These are phyloP conservation scores for Sinosuthora webbiana DNA, from an alignment of 2,113 vertebrate species.

Conservation along the genomic window DNA sequence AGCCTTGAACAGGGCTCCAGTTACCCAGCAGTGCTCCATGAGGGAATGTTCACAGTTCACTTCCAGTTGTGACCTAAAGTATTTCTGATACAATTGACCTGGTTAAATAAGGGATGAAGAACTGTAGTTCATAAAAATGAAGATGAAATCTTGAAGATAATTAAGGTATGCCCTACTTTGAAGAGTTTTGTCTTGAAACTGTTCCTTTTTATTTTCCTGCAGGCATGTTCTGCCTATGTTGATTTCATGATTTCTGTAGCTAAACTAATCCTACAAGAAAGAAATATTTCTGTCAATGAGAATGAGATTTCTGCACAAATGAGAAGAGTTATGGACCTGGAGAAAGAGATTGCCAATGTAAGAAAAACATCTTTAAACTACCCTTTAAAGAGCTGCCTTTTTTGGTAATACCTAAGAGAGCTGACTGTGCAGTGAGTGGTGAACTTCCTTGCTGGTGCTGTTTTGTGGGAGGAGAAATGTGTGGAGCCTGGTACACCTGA, in stretches of 20 bases:
- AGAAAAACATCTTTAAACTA: slow-evolving; percentile 54
- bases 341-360: slow-evolving; percentile 92
- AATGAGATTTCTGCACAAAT: slow-evolving; percentile 76
- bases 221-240: slow-evolving; percentile 89
- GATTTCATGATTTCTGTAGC: slow-evolving; percentile 90
- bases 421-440: neutral
- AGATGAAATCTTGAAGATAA: neutral
- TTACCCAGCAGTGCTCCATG: neutral
- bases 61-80: neutral
- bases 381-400: neutral
- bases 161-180: neutral
- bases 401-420: neutral
- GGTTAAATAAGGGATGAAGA: neutral
- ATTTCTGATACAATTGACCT: neutral
- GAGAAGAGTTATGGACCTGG: slow-evolving; percentile 83
- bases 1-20: neutral
- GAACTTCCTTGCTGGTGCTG: neutral
- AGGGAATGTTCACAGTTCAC: neutral
- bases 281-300: slow-evolving; percentile 69
- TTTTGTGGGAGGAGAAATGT: neutral
- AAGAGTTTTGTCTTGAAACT: neutral
- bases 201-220: neutral
- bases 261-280: slow-evolving; percentile 85
- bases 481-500: neutral
- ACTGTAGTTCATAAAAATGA: neutral